Conservation (phyloP, 2,797 vertebrate genomes). For the Okamejei kenojei region DNA sequence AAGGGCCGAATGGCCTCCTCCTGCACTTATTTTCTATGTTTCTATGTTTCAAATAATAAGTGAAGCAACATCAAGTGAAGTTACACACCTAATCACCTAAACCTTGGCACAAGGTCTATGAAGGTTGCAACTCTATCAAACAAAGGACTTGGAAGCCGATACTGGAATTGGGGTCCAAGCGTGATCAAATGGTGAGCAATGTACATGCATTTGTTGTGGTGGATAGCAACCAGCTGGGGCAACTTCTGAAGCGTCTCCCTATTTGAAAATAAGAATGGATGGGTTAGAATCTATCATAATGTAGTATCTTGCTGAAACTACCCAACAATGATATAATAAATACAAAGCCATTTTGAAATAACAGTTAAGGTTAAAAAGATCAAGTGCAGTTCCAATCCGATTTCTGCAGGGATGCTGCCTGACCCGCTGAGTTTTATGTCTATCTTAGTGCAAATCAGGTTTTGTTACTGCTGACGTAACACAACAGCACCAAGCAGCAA, state of each 20-base stretch:
- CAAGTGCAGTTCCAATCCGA: too few relatives aligned
- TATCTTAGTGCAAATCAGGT: not conserved
- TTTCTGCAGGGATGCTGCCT: too few relatives aligned
- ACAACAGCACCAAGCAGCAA: not conserved
- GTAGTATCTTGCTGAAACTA: not conserved
- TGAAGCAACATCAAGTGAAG: not conserved
- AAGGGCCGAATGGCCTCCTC: too few relatives aligned
- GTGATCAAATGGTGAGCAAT: conserved; percentile 90
- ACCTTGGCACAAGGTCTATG: conserved; percentile 85
- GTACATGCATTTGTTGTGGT: conserved; percentile 98
- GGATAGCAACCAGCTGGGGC: conserved; percentile 88
- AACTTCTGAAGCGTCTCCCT: conserved; percentile 92
- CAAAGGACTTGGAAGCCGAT: conserved; percentile 63
- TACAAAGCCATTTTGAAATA: not conserved
- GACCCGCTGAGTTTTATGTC: too few relatives aligned
- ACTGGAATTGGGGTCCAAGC: conserved; percentile 81
- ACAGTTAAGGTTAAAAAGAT: not conserved
- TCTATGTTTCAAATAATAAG: not conserved
- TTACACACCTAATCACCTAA: conserved; percentile 79
- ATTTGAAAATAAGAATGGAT: conserved; percentile 38
- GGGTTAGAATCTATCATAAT: not conserved
- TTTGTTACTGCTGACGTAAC: not conserved
- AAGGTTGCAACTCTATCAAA: conserved; percentile 73
- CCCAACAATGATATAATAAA: not conserved
- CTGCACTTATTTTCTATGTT: too few relatives aligned